Evolutionary conservation across 2,797 vertebrate species (phyloP), one percentile per base, ranked within the genome.

Genomic region (Oreochromis mossambicus): DNA sequence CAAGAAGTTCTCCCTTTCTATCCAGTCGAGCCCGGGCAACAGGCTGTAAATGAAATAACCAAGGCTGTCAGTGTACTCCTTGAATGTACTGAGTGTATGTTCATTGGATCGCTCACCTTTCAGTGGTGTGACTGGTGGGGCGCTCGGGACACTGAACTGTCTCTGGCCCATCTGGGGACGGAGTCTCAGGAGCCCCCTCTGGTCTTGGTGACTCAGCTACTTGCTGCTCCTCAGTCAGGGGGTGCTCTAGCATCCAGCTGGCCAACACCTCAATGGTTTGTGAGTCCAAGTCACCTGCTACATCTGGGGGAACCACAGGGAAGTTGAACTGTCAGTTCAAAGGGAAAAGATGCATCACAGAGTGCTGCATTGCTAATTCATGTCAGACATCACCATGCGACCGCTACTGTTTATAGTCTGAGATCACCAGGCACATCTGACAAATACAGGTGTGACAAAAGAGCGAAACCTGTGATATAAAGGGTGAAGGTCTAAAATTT

Each of bases 241-340:
- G 97, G 89, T 97, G 97, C 88, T 97, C 97, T 17, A 97, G 89
- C 97, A 97, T 97, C 97, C 97, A 97, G 91, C 96, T 97, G 63
- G 97, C 97, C 90, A 97, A 88, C 68, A 96, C 94, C 90, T 97
- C 97, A 3, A 97, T 96, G 83, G 95, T 96, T 36, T 95, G 96
- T 36, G 96, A 95, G 83, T 97, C 96, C 89, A 96, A 89, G 90
- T 97, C 96, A 75, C 96, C 96, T 32, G 96, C 92, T 79, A 97
- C 95, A 84, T 96, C 97, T 97, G 88, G 38, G 51, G 70, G 87
- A 79, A 92, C 83, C 86, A 91, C 86, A 93, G 52, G 79, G 83
- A 86, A 82, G 76, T 66, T 85, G 24, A 85, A 92, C 77, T 78
- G 82, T 89, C 86, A 91, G 86, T 85, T 91, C 46, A 85, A 86